phyloP scores from a whole-genome alignment of 2,888 invertebrate genomes.

The Reticulitermes lucifugus region DNA sequence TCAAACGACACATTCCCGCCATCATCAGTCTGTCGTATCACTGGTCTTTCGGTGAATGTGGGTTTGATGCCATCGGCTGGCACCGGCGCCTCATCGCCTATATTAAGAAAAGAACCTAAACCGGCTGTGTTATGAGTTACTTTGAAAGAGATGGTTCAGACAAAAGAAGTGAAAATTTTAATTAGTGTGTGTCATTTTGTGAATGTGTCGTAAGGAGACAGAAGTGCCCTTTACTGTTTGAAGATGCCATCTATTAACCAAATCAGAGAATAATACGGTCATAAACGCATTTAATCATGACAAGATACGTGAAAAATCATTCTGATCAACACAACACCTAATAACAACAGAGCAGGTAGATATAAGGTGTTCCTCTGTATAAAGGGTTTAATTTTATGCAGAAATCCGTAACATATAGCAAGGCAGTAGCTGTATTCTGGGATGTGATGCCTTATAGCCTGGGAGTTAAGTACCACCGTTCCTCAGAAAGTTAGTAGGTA shows the following conservation, averaged over 20 bases:
- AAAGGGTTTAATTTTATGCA: not conserved
- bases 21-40: slow-evolving; percentile 96
- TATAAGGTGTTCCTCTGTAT: not conserved
- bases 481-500: no score
- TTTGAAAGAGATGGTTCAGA: slow-evolving; percentile 41
- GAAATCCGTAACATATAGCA: not conserved
- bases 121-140: slow-evolving; percentile 54
- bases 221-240: not conserved
- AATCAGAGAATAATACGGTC: not conserved
- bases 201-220: not conserved
- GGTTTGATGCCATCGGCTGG: slow-evolving; percentile 96
- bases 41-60: slow-evolving; percentile 97
- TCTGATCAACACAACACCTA: not conserved
- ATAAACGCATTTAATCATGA: not conserved
- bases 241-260: not conserved
- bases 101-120: slow-evolving; percentile 60
- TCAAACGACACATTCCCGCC: slow-evolving; percentile 93
- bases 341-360: not conserved
- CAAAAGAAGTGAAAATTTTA: slow-evolving; percentile 1
- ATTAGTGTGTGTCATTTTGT: not conserved
- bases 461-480: no score
- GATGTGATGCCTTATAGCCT: no score
- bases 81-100: slow-evolving; percentile 95
- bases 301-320: not conserved
- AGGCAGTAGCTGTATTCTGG: no score